These are phyloP conservation scores for Holacanthus passer DNA, from an alignment of 2,113 vertebrate genomes.

Conservation along the genomic window DNA sequence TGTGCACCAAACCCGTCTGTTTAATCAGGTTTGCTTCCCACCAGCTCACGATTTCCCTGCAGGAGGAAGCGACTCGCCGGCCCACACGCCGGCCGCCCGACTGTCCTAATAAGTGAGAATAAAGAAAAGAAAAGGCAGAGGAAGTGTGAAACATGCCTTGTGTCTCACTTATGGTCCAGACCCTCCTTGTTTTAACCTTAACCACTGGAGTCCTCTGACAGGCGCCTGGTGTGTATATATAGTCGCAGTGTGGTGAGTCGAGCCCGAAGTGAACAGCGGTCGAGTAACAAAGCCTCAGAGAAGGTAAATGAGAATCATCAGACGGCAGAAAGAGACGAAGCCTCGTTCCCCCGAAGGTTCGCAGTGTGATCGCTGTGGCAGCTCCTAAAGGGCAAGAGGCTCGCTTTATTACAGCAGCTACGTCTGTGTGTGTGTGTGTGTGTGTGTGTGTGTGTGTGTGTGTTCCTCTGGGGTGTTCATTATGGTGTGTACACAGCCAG, in stretches of 20 bases:
- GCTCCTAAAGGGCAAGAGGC: slow-evolving; percentile 32
- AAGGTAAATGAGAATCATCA: slow-evolving; percentile 44
- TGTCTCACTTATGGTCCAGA: slow-evolving; percentile 17
- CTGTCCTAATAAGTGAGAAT: slow-evolving; percentile 50
- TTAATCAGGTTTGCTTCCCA: slow-evolving; percentile 15
- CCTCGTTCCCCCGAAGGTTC: slow-evolving; percentile 20
- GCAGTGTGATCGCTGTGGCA: slow-evolving; percentile 21
- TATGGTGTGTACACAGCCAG: slow-evolving; percentile 3
- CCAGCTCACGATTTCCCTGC: neutral
- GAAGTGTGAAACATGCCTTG: slow-evolving; percentile 30
- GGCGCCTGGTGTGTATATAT: neutral
- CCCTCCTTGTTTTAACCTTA: slow-evolving; percentile 35
- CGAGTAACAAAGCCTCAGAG: neutral
- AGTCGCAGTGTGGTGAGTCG: slow-evolving; percentile 12
- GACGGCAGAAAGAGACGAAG: neutral
- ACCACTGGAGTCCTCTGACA: slow-evolving; percentile 11
- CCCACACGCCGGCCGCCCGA: neutral
- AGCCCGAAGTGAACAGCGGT: neutral
- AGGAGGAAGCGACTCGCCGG: slow-evolving; percentile 17
- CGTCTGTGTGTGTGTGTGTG: slow-evolving; percentile 10
- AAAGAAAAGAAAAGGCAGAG: slow-evolving; percentile 31
- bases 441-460: slow-evolving; percentile 9
- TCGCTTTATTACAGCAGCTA: slow-evolving; percentile 10
- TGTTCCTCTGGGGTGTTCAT: slow-evolving; percentile 24
- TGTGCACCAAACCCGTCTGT: neutral